Evolutionary conservation across 2,888 invertebrate genomes (phyloP), one percentile per base, ranked within the genome.

Genomic region (Drosophila affinis): DNA sequence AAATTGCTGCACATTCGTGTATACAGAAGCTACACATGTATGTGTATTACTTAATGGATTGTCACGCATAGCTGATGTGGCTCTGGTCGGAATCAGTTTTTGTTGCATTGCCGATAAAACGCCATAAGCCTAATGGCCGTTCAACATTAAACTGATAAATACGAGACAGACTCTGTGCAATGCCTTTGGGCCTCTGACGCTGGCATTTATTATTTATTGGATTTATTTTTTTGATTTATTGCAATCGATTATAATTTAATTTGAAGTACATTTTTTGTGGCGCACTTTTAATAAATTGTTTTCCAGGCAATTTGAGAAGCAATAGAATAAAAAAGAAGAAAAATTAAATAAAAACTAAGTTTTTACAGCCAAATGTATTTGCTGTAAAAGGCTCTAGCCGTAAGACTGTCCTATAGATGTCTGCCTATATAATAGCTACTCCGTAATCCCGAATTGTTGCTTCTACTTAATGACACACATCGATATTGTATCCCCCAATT

Each of bases 21-120:
- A 0, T 27, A 27, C 2, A 27, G 24, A 14, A 32, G 14, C 14
- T 48, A 27, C 14, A 54, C 44, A 53, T 72, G 64, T 78, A 7
- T 27, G 27, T 27, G 9, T 29, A 29, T 29, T 2, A 9, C 55
- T 61, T 62, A 56, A 67, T 69, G 49, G 72, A 52, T 77, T 71
- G 54, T 48, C 34, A 56, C 78, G 68, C 81, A 81, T 78, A 78
- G 76, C 81, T 84, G 55, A 79, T 78, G 62, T 52, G 54, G n/a
- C n/a, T 54, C 64, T 48, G 57, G 54, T 54, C 64, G 48, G 57
- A 77, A 77, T 74, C 69, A 61, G 58, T 67, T 67, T 69, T 70
- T 51, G 67, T 29, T 14, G 69, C 69, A 57, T 27, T 51, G 58
- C 49, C 67, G 45, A 45, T 67, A 70, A 51, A 57, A 70, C 67